Evolutionary conservation across 2,113 vertebrate genomes (phyloP).

Genomic region (Equus przewalskii): DNA sequence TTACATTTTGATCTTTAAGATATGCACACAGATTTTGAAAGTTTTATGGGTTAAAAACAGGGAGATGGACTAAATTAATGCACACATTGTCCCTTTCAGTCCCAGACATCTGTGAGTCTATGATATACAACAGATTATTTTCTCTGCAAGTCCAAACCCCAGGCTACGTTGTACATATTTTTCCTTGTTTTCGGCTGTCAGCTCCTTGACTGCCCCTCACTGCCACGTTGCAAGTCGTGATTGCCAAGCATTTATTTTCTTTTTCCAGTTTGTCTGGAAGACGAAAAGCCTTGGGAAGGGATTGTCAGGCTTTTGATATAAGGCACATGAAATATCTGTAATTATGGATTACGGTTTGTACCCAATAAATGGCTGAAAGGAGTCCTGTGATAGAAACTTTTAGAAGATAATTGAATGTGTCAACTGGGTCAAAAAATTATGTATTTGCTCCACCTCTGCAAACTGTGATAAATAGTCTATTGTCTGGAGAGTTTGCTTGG

Average conservation of each 20-base stretch:
- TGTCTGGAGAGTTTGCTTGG: conserved; percentile 58
- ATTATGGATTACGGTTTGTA: conserved; percentile 64
- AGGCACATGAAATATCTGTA: conserved; percentile 65
- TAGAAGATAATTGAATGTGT: conserved; percentile 77
- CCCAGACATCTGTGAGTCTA: conserved; percentile 7
- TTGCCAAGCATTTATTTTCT: conserved; percentile 71
- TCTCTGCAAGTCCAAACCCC: not conserved
- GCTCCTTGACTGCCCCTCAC: not conserved
- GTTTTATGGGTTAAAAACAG: conserved; percentile 7
- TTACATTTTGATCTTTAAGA: conserved; percentile 21
- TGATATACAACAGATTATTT: not conserved
- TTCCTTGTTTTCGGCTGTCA: conserved; percentile 41
- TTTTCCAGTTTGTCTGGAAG: conserved; percentile 35
- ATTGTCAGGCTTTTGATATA: conserved; percentile 48
- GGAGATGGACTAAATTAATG: not conserved
- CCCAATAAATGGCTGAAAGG: conserved; percentile 65
- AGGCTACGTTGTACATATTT: not conserved
- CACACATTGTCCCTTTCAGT: not conserved
- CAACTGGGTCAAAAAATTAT: conserved; percentile 79
- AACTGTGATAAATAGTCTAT: conserved; percentile 74
- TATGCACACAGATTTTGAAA: not conserved
- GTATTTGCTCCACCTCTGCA: conserved; percentile 59
- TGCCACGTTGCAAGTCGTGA: conserved; percentile 41
- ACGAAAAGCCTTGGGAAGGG: conserved; percentile 30
- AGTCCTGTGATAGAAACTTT: conserved; percentile 63